Evolutionary conservation across 2,888 invertebrate species (phyloP).

Genomic region (Dynastes hyllus): DNA sequence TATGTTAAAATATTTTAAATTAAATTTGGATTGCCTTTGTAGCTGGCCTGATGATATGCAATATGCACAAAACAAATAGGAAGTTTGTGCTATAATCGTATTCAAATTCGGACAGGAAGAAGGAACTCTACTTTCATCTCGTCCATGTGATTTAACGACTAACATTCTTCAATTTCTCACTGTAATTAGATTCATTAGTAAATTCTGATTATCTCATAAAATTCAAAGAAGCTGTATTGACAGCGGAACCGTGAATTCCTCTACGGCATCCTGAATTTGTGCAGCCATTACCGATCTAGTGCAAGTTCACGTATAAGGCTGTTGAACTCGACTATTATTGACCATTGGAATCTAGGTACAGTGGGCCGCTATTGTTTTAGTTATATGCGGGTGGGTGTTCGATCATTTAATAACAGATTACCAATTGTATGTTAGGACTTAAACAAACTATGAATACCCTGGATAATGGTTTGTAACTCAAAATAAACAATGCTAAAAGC

Average conservation of each 20-base stretch:
- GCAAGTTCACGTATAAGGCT: constrained; percentile 58
- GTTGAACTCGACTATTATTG: constrained; percentile 57
- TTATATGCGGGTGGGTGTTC: constrained; percentile 54
- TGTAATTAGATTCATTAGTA: not conserved
- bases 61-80: too few relatives aligned
- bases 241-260: constrained; percentile 33
- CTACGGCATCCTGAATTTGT: constrained; percentile 49
- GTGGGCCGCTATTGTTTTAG: constrained; percentile 57
- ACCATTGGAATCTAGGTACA: constrained; percentile 55
- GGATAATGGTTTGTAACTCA: too few relatives aligned
- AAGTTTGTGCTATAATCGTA: too few relatives aligned
- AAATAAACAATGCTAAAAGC: too few relatives aligned
- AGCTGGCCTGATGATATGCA: too few relatives aligned
- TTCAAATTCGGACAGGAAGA: too few relatives aligned
- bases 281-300: constrained; percentile 55
- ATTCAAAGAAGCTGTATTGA: constrained; percentile 4
- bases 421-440: constrained; percentile 10
- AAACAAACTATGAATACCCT: not conserved
- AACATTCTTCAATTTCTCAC: not conserved
- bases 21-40: too few relatives aligned
- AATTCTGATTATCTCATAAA: constrained; percentile 5
- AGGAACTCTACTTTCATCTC: too few relatives aligned
- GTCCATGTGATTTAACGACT: too few relatives aligned
- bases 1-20: too few relatives aligned
- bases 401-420: constrained; percentile 43